These are phyloP conservation scores for Drosophila austrosaltans DNA, from an alignment of 2,888 invertebrate species.

Conservation along the genomic window DNA sequence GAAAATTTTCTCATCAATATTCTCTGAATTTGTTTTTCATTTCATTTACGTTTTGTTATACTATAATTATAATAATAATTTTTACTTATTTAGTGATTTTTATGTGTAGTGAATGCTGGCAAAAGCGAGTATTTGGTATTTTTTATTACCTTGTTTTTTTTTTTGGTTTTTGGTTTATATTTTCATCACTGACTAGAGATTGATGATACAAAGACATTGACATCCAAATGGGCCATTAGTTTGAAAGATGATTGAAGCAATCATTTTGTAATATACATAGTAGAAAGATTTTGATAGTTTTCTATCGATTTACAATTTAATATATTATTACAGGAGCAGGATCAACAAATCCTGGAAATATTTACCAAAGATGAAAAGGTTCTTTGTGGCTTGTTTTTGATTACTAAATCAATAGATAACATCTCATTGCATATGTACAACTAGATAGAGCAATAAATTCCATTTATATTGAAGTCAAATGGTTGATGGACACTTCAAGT, in stretches of 20 bases:
- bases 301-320: too few species aligned
- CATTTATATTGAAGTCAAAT: too few species aligned
- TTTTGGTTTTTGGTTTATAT: constrained; percentile 19
- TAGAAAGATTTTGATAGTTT: too few species aligned
- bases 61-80: not conserved
- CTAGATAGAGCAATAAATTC: too few species aligned
- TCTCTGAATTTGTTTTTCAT: not conserved
- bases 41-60: constrained; percentile 21
- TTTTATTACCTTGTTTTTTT: constrained; percentile 2
- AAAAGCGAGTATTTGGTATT: constrained; percentile 14
- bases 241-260: not conserved
- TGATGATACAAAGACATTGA: not conserved
- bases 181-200: not conserved
- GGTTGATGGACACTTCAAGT: too few species aligned
- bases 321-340: too few species aligned
- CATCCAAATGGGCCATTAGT: not conserved
- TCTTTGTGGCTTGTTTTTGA: too few species aligned
- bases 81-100: constrained; percentile 1
- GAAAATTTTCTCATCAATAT: not conserved
- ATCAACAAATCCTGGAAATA: too few species aligned
- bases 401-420: too few species aligned
- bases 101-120: constrained; percentile 16
- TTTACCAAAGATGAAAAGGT: too few species aligned
- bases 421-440: too few species aligned
- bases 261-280: too few species aligned